A percentile compares a stretch with the other conserved stretches of the same genome.
Evolutionary conservation across 2,797 vertebrate genomes (phyloP).

Genomic region (Semotilus atromaculatus): DNA sequence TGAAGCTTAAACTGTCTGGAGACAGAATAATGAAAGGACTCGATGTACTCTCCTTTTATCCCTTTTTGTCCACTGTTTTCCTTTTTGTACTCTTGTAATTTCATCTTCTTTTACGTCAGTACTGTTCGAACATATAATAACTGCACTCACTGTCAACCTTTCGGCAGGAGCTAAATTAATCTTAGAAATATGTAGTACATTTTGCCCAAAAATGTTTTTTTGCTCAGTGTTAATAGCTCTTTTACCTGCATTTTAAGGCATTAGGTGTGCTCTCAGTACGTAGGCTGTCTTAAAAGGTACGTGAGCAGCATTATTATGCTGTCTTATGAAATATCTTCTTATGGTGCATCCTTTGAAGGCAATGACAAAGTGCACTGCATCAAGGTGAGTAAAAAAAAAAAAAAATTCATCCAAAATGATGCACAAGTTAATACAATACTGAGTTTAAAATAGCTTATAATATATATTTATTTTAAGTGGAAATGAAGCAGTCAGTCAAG

Average conservation of each 20-base stretch:
- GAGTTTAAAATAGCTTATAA: background rate
- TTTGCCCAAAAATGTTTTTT: background rate
- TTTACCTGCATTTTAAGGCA: slow-evolving; percentile 8
- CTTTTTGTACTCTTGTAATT: slow-evolving; percentile 27
- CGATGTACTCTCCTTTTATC: slow-evolving; percentile 26
- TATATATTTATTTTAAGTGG: no score
- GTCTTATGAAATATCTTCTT: background rate
- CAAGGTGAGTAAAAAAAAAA: background rate
- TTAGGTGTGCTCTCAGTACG: background rate
- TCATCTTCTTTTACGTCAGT: slow-evolving; percentile 14
- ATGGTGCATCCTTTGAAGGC: background rate
- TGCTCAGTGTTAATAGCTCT: background rate
- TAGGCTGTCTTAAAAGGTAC: background rate
- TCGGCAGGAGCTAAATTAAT: background rate
- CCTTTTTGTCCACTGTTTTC: slow-evolving; percentile 15
- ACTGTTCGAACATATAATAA: background rate
- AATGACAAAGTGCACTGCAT: background rate
- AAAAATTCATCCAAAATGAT: background rate
- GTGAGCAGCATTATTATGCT: background rate
- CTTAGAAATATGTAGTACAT: background rate
- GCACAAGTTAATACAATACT: background rate
- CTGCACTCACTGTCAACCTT: background rate
- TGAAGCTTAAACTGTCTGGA: slow-evolving; percentile 33
- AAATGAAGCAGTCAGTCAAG: no score
- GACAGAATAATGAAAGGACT: slow-evolving; percentile 42